Percentiles rank a stretch among this genome's conserved stretches.
Evolutionary conservation across 2,113 vertebrate species (phyloP).

Genomic region (Bufo gargarizans): DNA sequence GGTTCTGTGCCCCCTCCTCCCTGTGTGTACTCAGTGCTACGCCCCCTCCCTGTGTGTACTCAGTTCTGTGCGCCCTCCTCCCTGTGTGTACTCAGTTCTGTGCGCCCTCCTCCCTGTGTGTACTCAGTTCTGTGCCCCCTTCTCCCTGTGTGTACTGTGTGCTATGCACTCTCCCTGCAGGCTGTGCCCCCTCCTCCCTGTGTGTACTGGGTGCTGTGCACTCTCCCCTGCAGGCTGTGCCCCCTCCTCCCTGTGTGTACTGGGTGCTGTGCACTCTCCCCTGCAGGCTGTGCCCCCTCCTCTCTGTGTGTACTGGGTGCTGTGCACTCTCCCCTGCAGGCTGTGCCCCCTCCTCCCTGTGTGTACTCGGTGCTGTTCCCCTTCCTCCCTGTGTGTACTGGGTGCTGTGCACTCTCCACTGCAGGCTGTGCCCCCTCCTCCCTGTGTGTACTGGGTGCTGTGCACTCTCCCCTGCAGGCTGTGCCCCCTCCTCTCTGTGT

Average conservation of each 20-base stretch:
- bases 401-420: neutral
- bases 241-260: neutral
- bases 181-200: neutral
- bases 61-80: neutral
- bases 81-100: neutral
- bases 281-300: neutral
- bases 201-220: neutral
- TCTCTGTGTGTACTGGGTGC: neutral
- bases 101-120: neutral
- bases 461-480: no score
- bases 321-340: neutral
- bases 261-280: neutral
- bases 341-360: neutral
- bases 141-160: neutral
- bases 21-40: no score
- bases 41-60: no score
- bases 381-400: neutral
- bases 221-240: neutral
- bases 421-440: neutral
- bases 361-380: neutral
- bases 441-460: constrained; percentile 17
- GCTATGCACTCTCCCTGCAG: neutral
- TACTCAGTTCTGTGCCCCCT: neutral
- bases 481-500: neutral
- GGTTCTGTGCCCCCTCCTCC: no score